These are phyloP conservation scores for Pollenia angustigena DNA, from an alignment of 2,888 invertebrate species.

Conservation along the genomic window DNA sequence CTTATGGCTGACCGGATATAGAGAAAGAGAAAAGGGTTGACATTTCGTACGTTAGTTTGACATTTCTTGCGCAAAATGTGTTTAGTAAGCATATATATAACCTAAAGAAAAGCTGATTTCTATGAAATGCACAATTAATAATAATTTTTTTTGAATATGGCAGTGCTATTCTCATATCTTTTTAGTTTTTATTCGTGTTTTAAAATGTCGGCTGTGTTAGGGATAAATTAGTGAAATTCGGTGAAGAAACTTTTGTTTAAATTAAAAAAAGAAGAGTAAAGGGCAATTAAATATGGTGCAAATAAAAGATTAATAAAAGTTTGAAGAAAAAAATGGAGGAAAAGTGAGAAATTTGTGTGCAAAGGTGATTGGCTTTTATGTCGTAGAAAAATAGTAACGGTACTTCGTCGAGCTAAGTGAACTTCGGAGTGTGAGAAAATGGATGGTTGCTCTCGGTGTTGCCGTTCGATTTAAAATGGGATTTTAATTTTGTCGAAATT, in stretches of 20 bases:
- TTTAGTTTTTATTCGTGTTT: constrained; percentile 15
- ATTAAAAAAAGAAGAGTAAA: neutral
- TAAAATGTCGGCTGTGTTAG: neutral
- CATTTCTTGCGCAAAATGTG: constrained; percentile 62
- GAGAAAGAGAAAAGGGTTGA: constrained; percentile 81
- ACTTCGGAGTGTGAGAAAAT: no score
- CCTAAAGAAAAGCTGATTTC: constrained; percentile 25
- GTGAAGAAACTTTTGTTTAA: neutral
- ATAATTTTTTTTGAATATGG: constrained; percentile 5
- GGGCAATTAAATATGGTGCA: neutral
- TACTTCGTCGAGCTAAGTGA: neutral
- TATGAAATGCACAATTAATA: neutral
- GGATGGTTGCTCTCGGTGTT: neutral
- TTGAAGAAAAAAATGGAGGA: neutral
- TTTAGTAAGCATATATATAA: constrained; percentile 10
- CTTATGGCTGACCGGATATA: constrained; percentile 83
- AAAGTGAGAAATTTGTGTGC: neutral
- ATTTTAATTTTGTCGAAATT: no score
- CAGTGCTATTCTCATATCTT: neutral
- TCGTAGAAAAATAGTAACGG: constrained; percentile 3
- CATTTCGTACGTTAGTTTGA: constrained; percentile 77
- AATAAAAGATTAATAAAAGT: neutral
- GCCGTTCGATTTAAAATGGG: neutral
- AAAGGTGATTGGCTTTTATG: neutral
- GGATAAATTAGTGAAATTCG: neutral